Percentiles rank a stretch among this genome's conserved stretches.
Evolutionary conservation across 2,797 vertebrate genomes (phyloP).

Genomic region (Rachycentron canadum): DNA sequence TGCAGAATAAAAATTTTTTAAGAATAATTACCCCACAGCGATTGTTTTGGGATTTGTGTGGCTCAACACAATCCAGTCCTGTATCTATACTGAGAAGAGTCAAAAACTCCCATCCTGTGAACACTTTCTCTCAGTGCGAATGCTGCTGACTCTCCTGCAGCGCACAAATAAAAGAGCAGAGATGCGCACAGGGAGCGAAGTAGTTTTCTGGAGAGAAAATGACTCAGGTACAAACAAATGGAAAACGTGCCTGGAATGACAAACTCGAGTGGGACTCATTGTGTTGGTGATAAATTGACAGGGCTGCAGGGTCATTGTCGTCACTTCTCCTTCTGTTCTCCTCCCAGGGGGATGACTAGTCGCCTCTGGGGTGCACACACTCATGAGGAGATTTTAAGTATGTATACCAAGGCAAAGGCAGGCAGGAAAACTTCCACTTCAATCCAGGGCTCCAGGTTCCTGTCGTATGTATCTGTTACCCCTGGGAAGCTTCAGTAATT

Average conservation of each 20-base stretch:
- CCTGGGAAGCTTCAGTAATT: background rate
- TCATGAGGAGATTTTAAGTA: background rate
- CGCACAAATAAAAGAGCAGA: background rate
- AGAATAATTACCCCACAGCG: background rate
- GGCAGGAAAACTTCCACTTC: background rate
- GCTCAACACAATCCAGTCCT: background rate
- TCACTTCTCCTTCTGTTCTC: background rate
- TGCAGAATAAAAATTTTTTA: background rate
- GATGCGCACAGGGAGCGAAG: slow-evolving; percentile 3
- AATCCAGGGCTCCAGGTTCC: background rate
- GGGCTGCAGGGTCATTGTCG: background rate
- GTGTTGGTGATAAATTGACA: slow-evolving; percentile 7
- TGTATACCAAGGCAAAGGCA: too few species aligned
- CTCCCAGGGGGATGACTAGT: background rate
- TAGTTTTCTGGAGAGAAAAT: slow-evolving; percentile 6
- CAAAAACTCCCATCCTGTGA: background rate
- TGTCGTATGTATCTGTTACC: background rate
- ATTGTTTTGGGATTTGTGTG: background rate
- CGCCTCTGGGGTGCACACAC: background rate
- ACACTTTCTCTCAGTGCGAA: background rate
- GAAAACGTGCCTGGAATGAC: slow-evolving; percentile 54
- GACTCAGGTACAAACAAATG: slow-evolving; percentile 21
- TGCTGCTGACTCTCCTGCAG: background rate
- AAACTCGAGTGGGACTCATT: background rate
- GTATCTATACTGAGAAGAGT: background rate